These are phyloP conservation scores for Semotilus atromaculatus DNA, from an alignment of 2,797 vertebrate genomes.

Conservation along the genomic window DNA sequence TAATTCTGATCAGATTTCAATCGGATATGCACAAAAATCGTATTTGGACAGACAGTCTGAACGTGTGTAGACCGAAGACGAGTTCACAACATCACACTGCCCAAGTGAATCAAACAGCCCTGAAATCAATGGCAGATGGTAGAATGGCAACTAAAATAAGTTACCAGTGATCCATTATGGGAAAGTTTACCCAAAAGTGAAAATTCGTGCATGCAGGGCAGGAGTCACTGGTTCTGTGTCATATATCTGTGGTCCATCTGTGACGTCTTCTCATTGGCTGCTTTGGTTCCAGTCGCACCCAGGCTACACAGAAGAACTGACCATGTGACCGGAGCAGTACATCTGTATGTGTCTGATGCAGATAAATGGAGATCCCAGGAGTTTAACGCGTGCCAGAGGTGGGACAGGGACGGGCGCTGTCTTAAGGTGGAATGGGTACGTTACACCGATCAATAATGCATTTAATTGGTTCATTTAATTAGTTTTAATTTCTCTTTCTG, in stretches of 20 bases:
- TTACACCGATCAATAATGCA: background rate
- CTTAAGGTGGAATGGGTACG: conserved; percentile 66
- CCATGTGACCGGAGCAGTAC: conserved; percentile 42
- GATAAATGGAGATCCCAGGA: conserved; percentile 25
- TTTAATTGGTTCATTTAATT: background rate
- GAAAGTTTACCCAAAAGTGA: background rate
- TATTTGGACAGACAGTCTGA: too few relatives aligned
- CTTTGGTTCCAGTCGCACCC: conserved; percentile 7
- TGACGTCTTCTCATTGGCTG: conserved; percentile 28
- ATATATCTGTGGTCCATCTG: background rate
- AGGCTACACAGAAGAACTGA: conserved; percentile 58
- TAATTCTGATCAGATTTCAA: too few relatives aligned
- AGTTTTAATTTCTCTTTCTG: background rate
- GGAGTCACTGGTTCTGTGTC: background rate
- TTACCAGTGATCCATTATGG: background rate
- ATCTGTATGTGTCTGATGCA: conserved; percentile 59
- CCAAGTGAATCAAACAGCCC: background rate
- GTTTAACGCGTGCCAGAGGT: conserved; percentile 58
- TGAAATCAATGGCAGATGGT: background rate
- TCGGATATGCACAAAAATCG: too few relatives aligned
- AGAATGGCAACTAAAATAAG: background rate
- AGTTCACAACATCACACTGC: background rate
- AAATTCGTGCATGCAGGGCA: background rate
- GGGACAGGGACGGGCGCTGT: conserved; percentile 59
- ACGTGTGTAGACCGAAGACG: background rate